These are phyloP conservation scores for Mus minutoides DNA, from an alignment of 2,797 vertebrate genomes.

Conservation along the genomic window DNA sequence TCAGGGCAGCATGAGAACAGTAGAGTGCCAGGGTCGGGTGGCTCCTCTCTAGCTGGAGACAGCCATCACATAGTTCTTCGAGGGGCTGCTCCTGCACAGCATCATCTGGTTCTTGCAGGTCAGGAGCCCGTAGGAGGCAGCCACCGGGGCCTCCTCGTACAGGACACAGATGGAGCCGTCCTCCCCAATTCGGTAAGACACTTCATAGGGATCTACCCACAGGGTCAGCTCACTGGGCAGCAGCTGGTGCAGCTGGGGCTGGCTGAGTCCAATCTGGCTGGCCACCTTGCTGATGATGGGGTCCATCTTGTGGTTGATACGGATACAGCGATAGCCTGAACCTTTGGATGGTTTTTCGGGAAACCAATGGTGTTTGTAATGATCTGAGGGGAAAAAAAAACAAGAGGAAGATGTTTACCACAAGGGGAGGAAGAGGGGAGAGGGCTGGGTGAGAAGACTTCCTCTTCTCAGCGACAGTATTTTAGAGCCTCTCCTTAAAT, in stretches of 20 bases:
- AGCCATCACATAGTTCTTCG: slow-evolving; percentile 92
- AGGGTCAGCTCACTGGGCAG: slow-evolving; percentile 92
- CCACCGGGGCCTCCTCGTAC: slow-evolving; percentile 85
- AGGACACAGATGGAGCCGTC: slow-evolving; percentile 93
- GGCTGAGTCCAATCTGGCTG: slow-evolving; percentile 88
- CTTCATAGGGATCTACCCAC: slow-evolving; percentile 93
- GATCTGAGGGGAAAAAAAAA: slow-evolving; percentile 84
- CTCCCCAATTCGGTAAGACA: slow-evolving; percentile 93
- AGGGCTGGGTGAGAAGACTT: background rate
- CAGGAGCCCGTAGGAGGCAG: slow-evolving; percentile 84
- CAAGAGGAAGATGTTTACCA: background rate
- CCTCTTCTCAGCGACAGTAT: background rate
- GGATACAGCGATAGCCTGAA: slow-evolving; percentile 93
- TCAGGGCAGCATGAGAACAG: slow-evolving; percentile 80
- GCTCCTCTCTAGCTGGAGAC: slow-evolving; percentile 88
- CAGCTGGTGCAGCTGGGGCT: slow-evolving; percentile 87
- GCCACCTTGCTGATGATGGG: slow-evolving; percentile 90
- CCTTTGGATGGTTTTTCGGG: slow-evolving; percentile 92
- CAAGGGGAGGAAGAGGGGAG: background rate
- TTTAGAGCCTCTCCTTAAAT: background rate
- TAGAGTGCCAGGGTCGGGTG: slow-evolving; percentile 23
- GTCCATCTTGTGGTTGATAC: slow-evolving; percentile 93
- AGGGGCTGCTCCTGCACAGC: slow-evolving; percentile 87
- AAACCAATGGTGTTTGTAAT: slow-evolving; percentile 93
- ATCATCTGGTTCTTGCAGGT: slow-evolving; percentile 91